Evolutionary conservation across 2,888 invertebrate species (phyloP), one percentile per base, ranked within the genome.

Genomic region (Drosophila greeni): DNA sequence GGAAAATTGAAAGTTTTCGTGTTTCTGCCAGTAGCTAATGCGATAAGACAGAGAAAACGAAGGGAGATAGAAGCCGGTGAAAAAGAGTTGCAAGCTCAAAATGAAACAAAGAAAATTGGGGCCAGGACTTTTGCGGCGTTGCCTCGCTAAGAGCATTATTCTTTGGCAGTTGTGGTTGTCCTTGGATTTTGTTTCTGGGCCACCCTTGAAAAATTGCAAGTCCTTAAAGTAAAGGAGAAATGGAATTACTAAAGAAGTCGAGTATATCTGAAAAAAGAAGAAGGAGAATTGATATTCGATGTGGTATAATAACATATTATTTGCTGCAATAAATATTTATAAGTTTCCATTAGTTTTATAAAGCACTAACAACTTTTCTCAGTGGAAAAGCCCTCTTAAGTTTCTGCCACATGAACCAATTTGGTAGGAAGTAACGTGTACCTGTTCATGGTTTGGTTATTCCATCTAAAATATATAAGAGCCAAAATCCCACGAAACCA

Each of bases 1-100:
- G 64, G 26, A 52, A 81, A 60, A 49, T 58, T 42, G 47, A 55
- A 56, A 42, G 64, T 62, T 64, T 60, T 20, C 24, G 48, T 47
- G 31, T 18, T 39, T 31, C 31, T 18, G 51, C 33, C 31, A 24
- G 34, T n/a, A 31, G 20, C 52, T 34, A 75, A 33, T 51, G 51
- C 45, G 11, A 56, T 52, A 52, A 37, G 49, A 49, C 23, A 9
- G 33, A n/a, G n/a, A 42, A 52, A 34, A 16, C 37, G 45, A 14
- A 20, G 20, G 3, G 9, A 29, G 29, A 8, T 9, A 45, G 18
- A 14, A 20, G 0, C 9, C 14, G 14, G 45, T 45, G n/a, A 16
- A 26, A 23, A 33, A 42, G 31, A 24, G 23, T 6, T 16, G 24
- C 12, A n/a, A 9, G 29, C 18, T 11, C 14, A 51, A 40, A 31